Base-by-base conservation (phyloP, 2,113 vertebrate genomes). In the Montifringilla adamsi region DNA sequence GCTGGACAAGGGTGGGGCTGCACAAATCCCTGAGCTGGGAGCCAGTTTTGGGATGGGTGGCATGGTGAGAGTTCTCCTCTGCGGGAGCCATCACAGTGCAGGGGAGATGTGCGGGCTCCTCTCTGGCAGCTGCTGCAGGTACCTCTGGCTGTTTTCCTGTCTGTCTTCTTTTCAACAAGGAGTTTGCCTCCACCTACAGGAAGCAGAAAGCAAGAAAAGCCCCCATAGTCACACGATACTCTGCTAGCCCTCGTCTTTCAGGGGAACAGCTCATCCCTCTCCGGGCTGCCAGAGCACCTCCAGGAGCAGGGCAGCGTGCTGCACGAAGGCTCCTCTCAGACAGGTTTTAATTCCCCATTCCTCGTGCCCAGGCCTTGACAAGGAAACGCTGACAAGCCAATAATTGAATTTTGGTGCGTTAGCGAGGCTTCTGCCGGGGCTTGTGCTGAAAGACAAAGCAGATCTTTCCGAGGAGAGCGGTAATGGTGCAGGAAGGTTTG, bases 121-220 rank as follows among this genome's bases (percentile, higher is more conserved):
- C 73, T 6, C 15, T 41, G 8, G 7, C 60, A 76, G 89, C 81
- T 62, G 79, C 88, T 35, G 69, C 93, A 47, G 78, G 75, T 46
- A 26, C 76, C 41, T 64, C 68, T 47, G 22, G 44, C 87, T 43
- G 28, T 9, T 73, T 50, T 37, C 53, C 70, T 14, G 7, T 35
- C 70, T 30, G 18, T 70, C 43, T 53, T 39, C 85, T 91, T 79
- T 74, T 98, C 97, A 94, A 75, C 95, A 95, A 97, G 97, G 98
- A 86, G 95, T 98, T 94, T 98, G 98, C 97, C 75, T 98, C 98
- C 98, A 98, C 97, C 98, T 98, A 93, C 98, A 97, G 98, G 98
- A 97, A 96, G 81, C 85, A 89, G 78, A 89, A 95, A 90, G 96
- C 81, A 94, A 91, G 67, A 68, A 78, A 35, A 37, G 3, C 46